Conservation (phyloP, 1,140 invertebrate species). For the Papilio machaon region DNA sequence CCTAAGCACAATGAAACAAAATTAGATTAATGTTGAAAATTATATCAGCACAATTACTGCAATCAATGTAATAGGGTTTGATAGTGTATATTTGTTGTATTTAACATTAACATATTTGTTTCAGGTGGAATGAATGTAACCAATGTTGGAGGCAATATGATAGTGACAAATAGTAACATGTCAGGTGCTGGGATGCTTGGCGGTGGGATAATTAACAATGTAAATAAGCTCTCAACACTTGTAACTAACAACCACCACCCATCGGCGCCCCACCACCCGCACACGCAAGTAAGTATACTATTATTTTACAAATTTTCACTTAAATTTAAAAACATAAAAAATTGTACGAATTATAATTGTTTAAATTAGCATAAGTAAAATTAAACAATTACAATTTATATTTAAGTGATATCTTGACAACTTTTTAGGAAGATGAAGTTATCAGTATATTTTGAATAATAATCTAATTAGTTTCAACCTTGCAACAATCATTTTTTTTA, state of each 20-base stretch:
- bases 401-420: no score
- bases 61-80: neutral
- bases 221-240: conserved; percentile 84
- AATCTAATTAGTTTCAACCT: neutral
- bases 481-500: conserved; percentile 3
- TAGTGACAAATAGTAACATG: conserved; percentile 87
- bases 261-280: conserved; percentile 69
- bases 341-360: no score
- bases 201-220: conserved; percentile 85
- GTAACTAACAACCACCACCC: conserved; percentile 80
- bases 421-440: no score
- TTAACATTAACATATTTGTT: conserved; percentile 39
- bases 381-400: no score
- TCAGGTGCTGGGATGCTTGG: conserved; percentile 83
- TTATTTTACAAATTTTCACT: neutral
- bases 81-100: conserved; percentile 26
- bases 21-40: neutral
- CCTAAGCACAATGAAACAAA: neutral
- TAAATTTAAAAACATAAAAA: neutral
- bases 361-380: no score
- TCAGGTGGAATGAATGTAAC: conserved; percentile 84
- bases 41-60: neutral
- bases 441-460: neutral
- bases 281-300: conserved; percentile 71
- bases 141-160: conserved; percentile 85